phyloP scores from a whole-genome alignment of 2,888 invertebrate species.

The Argyresthia albistria region DNA sequence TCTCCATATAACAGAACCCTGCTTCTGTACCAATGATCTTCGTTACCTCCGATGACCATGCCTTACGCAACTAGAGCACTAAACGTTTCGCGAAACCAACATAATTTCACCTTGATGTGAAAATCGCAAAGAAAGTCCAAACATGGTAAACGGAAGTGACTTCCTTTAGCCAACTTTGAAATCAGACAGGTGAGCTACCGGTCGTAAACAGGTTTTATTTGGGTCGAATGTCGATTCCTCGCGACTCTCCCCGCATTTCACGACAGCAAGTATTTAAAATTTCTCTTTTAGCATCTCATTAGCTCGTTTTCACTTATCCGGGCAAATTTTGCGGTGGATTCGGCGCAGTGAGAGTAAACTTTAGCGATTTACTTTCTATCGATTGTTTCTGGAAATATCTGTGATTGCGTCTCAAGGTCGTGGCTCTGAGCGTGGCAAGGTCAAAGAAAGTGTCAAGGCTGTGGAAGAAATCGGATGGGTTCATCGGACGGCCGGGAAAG shows the following conservation, averaged over 20 bases:
- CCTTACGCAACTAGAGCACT: no score
- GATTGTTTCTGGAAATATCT: conserved; percentile 21
- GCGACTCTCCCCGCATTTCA: conserved; percentile 63
- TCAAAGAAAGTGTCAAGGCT: conserved; percentile 71
- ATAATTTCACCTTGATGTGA: no score
- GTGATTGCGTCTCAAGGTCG: conserved; percentile 45
- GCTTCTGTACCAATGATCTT: no score
- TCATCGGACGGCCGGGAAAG: conserved; percentile 63
- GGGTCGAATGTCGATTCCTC: conserved; percentile 54
- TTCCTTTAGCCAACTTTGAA: neutral
- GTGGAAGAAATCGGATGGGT: conserved; percentile 62
- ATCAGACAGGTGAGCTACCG: conserved; percentile 5
- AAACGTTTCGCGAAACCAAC: no score
- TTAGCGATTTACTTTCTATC: conserved; percentile 56
- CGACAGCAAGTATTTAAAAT: conserved; percentile 63
- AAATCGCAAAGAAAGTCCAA: neutral
- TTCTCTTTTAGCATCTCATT: conserved; percentile 71
- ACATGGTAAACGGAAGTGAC: conserved; percentile 4
- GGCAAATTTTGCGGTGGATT: conserved; percentile 53
- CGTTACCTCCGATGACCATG: no score
- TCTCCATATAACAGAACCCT: no score
- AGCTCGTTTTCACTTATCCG: conserved; percentile 62
- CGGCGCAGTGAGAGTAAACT: conserved; percentile 61
- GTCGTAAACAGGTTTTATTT: conserved; percentile 55
- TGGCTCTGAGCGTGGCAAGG: conserved; percentile 41